Base-by-base conservation (phyloP, 1,140 invertebrate species). In the Choristoneura fumiferana region DNA sequence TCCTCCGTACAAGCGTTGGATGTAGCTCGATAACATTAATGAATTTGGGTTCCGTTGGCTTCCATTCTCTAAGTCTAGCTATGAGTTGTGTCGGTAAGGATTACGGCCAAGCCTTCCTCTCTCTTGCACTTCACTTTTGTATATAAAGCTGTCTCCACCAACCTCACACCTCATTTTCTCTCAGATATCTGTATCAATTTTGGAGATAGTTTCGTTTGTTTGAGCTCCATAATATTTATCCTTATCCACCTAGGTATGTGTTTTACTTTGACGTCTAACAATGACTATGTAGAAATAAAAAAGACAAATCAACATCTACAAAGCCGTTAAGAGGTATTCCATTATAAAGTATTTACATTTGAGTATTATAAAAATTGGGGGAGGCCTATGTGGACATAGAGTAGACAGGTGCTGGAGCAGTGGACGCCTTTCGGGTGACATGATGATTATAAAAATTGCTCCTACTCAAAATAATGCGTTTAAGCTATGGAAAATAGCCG, bases 1-100 rank as follows among this genome's bases (percentile, higher is more conserved):
- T 58, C 60, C 57, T 61, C 57, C 37, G 61, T 60, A 57, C 58
- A 62, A 56, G 57, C 60, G 62, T 62, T 54, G 65, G 62, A 66
- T 62, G 63, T 63, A 65, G 60, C 63, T 62, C 63, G 69, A 73
- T 73, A 73, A 73, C 67, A 69, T 65, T 69, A 73, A 73, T 73
- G 70, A 73, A 73, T 73, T 69, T 73, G 49, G 67, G 70, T 73
- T 69, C 60, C 59, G 61, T 61, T 65, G 62, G 60, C 62, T 66
- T 70, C 65, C 67, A 68, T 70, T 73, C 66, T 62, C 67, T 70
- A 66, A 70, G 65, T 63, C 63, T 62, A 33, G 38, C 65, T 52
- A 57, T 62, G 63, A 72, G 62, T 65, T 69, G 66, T 71, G 57
- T 65, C 52, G 66, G 69, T 53, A 40, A 54, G 64, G 70, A 65